Evolutionary conservation across 2,113 vertebrate species (phyloP), one percentile per base, ranked within the genome.

Genomic region (Pycnonotus jocosus): DNA sequence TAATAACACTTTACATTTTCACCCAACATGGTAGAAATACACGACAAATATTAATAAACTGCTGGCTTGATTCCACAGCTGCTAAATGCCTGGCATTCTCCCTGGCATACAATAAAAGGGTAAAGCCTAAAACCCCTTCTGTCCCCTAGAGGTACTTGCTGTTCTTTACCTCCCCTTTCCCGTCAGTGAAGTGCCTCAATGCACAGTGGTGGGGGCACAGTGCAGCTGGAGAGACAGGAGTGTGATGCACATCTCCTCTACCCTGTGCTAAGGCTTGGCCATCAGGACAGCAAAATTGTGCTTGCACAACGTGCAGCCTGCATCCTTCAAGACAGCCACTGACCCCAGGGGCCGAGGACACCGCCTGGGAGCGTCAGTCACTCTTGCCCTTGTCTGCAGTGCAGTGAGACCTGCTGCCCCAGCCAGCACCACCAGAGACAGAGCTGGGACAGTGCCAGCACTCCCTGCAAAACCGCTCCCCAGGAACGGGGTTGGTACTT

Each of bases 351-450:
- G 58, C 58, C 0, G 0, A 57, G 42, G 45, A 56, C n/a, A 18
- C 21, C 1, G 21, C 47, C 77, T 14, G 60, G 51, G 38, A 60
- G 44, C 0, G 0, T 35, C 1, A 1, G 58, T 66, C 81, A 35
- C 60, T 31, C 58, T 51, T 17, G 3, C 12, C 45, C 35, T 68
- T 14, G 68, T 30, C 84, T 56, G 38, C 50, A 50, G 33, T 0
- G 33, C 12, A 2, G n/a, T 4, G n/a, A 80, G 70, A 83, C 22
- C 31, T 48, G 23, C 45, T 3, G 27, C 19, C 42, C 45, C 2
- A 3, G 24, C 15, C 3, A 4, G 38, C 50, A 53, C 9, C 1
- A 1, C 45, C 20, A 37, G 40, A 25, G n/a, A 78, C 45, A 70
- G 58, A 61, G 58, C 24, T 65, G 69, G 48, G 51, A 48, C 33